Percentiles rank a stretch among this genome's conserved stretches.
These are phyloP conservation scores for Apis cerana DNA, from an alignment of 1,140 invertebrate genomes.

Conservation along the genomic window DNA sequence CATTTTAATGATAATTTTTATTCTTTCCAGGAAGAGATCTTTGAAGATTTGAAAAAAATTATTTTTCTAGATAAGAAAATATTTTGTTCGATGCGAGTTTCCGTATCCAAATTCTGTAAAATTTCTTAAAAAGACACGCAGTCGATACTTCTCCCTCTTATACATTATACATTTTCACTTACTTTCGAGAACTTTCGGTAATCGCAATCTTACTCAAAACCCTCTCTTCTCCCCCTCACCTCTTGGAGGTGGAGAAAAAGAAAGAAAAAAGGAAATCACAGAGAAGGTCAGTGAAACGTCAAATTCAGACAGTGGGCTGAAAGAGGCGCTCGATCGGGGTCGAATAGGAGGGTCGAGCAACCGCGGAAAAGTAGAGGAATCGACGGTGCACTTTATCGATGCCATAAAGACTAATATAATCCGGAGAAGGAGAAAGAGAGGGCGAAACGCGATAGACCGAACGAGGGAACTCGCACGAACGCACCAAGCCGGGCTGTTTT, in stretches of 20 bases:
- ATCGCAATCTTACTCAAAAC: too few relatives aligned
- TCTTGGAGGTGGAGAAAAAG: not conserved
- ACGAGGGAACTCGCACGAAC: constrained; percentile 56
- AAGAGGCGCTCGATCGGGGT: constrained; percentile 22
- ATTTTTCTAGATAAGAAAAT: too few relatives aligned
- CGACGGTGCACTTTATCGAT: constrained; percentile 76
- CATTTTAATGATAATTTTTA: too few relatives aligned
- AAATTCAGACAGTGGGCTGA: constrained; percentile 49
- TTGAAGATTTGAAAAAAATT: too few relatives aligned
- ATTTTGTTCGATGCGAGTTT: too few relatives aligned
- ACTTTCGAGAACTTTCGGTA: too few relatives aligned
- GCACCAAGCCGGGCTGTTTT: constrained; percentile 71
- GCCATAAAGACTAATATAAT: constrained; percentile 80
- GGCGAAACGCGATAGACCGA: constrained; percentile 75
- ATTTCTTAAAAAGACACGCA: too few relatives aligned
- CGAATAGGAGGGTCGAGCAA: constrained; percentile 18
- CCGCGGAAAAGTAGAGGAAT: constrained; percentile 55
- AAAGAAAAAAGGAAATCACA: not conserved
- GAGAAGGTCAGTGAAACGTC: constrained; percentile 29
- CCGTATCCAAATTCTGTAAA: too few relatives aligned
- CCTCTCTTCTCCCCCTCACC: too few relatives aligned
- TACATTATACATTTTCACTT: too few relatives aligned
- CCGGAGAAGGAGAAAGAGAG: constrained; percentile 69
- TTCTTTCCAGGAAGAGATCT: too few relatives aligned
- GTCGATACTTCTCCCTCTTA: too few relatives aligned